Conservation (phyloP, 2,888 invertebrate genomes). For the Cyclophora punctaria region DNA sequence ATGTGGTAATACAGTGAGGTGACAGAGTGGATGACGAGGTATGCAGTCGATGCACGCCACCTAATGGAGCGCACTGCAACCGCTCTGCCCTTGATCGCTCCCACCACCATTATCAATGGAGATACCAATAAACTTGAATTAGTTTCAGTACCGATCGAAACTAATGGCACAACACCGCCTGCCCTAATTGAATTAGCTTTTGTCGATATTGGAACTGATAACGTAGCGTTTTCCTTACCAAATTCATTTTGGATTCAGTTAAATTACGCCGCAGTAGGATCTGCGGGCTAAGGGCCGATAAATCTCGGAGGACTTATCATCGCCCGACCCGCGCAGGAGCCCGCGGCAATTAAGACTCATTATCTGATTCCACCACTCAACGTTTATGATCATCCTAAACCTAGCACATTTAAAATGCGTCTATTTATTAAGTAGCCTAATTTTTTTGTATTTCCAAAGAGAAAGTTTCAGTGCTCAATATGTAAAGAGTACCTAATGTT, state of each 20-base stretch:
- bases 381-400: constrained; percentile 16
- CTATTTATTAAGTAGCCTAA: too few species aligned
- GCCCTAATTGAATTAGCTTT: constrained; percentile 25
- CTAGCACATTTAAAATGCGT: too few species aligned
- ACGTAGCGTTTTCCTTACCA: neutral
- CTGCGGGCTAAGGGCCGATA: constrained; percentile 12
- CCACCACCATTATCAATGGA: constrained; percentile 33
- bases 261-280: too few species aligned
- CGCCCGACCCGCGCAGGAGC: neutral
- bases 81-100: constrained; percentile 32
- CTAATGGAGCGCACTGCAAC: constrained; percentile 36
- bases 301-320: constrained; percentile 22
- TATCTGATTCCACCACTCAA: constrained; percentile 19
- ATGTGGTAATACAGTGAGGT: neutral
- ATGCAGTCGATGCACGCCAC: constrained; percentile 9
- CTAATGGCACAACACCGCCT: constrained; percentile 11
- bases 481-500: neutral
- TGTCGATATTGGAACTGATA: constrained; percentile 15
- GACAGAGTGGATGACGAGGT: constrained; percentile 14
- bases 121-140: constrained; percentile 21
- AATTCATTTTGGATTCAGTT: constrained; percentile 10
- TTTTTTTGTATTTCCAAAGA: too few species aligned
- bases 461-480: too few species aligned
- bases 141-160: constrained; percentile 19
- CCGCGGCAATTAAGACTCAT: constrained; percentile 18